Percentiles rank a stretch among this genome's conserved stretches.
These are phyloP conservation scores for Lepus europaeus DNA, from an alignment of 2,113 vertebrate genomes.

Conservation along the genomic window DNA sequence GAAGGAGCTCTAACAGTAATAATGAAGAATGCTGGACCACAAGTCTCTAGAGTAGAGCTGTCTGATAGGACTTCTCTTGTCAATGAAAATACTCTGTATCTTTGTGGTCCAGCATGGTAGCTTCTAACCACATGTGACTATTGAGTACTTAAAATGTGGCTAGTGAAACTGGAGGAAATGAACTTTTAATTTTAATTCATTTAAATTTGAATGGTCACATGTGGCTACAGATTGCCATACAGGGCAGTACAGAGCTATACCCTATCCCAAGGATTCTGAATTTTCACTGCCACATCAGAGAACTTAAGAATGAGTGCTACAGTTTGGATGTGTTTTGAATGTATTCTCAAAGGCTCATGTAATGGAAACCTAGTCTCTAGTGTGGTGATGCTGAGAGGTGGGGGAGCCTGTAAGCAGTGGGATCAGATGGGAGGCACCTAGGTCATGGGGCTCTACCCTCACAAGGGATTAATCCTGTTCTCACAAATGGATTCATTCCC, in stretches of 20 bases:
- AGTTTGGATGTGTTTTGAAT: not conserved
- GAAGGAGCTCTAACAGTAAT: not conserved
- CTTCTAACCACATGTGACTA: not conserved
- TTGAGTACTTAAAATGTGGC: not conserved
- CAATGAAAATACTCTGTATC: not conserved
- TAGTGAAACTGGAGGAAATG: not conserved
- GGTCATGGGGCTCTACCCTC: not conserved
- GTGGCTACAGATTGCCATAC: not conserved
- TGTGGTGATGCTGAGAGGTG: not conserved
- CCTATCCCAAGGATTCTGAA: not conserved
- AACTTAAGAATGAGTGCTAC: not conserved
- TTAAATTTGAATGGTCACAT: conserved; percentile 13
- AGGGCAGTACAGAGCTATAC: not conserved
- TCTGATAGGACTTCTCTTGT: not conserved
- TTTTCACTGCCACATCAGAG: conserved; percentile 13
- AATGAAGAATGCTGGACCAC: not conserved
- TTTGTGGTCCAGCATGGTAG: not conserved
- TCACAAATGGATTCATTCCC: not conserved
- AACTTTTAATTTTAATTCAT: not conserved
- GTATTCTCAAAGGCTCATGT: not conserved
- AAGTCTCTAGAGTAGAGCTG: not conserved
- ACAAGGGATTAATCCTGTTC: not conserved
- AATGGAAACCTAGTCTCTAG: not conserved
- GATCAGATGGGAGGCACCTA: not conserved
- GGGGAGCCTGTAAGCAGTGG: not conserved